phyloP scores from a whole-genome alignment of 1,140 invertebrate genomes.

The Euwallacea similis region DNA sequence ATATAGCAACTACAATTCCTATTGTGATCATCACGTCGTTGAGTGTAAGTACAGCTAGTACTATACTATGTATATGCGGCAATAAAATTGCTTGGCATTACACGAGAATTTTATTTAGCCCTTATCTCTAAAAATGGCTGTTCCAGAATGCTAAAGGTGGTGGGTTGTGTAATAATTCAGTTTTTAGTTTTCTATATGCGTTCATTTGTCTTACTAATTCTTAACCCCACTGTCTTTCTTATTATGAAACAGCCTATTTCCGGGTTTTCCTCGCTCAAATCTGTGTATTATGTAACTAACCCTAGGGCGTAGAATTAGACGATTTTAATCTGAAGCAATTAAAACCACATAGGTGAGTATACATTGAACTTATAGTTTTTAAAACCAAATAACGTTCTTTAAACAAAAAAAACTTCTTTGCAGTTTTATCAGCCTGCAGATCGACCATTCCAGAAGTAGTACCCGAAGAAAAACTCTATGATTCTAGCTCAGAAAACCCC shows the following conservation, averaged over 20 bases:
- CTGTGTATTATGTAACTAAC: too few species aligned
- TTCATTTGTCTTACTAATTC: constrained; percentile 2
- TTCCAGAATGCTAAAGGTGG: constrained; percentile 49
- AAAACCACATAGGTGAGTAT: too few species aligned
- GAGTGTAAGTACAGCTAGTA: constrained; percentile 44
- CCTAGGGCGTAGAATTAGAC: too few species aligned
- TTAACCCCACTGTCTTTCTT: constrained; percentile 39
- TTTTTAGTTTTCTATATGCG: constrained; percentile 15
- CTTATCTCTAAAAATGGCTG: constrained; percentile 53
- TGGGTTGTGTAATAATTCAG: constrained; percentile 26
- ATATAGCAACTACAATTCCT: constrained; percentile 16
- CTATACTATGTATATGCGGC: constrained; percentile 49
- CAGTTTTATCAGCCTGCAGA: constrained; percentile 8
- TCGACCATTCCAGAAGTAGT: constrained; percentile 30
- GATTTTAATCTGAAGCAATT: too few species aligned
- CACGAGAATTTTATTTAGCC: constrained; percentile 40
- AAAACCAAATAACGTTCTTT: too few species aligned
- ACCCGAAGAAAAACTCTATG: constrained; percentile 35
- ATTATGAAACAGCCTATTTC: constrained; percentile 43
- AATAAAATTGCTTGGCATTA: constrained; percentile 54
- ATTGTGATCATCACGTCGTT: constrained; percentile 37
- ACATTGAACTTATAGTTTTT: too few species aligned
- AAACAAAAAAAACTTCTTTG: too few species aligned
- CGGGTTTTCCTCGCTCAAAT: background rate
- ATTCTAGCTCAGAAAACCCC: constrained; percentile 31